Conservation (phyloP, 92 coral and sea anemone genomes). For the Porites lobata region DNA sequence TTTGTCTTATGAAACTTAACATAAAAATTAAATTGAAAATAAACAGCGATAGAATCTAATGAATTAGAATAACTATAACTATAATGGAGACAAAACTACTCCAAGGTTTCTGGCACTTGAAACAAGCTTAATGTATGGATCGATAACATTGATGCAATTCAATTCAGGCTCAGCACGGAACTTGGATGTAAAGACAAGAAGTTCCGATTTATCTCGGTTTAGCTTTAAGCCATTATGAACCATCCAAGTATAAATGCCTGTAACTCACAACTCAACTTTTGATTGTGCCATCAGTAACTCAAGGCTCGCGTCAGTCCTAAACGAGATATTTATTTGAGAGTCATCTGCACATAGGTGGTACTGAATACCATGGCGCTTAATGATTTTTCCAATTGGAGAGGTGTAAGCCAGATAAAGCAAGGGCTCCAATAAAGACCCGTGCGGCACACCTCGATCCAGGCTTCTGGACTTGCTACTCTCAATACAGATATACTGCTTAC, state of each 20-base stretch:
- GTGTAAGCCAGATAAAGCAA: neutral
- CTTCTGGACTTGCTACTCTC: neutral
- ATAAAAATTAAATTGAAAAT: too few species aligned
- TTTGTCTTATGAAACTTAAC: too few species aligned
- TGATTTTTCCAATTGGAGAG: neutral
- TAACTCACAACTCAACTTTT: constrained; percentile 38
- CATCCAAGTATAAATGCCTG: constrained; percentile 48
- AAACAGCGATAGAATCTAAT: too few species aligned
- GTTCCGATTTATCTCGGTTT: constrained; percentile 27
- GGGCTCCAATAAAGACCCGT: neutral
- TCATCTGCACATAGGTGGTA: constrained; percentile 11
- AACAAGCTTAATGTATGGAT: neutral
- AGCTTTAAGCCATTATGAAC: constrained; percentile 42
- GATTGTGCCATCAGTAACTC: constrained; percentile 2
- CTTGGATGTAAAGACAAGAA: neutral
- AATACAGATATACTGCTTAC: neutral
- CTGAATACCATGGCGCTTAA: neutral
- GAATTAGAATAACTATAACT: too few species aligned
- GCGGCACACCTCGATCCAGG: neutral
- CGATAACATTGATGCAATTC: neutral
- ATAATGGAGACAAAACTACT: neutral
- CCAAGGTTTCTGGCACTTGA: neutral
- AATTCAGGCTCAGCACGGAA: neutral
- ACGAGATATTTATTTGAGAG: constrained; percentile 1
- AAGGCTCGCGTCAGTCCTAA: neutral